These are phyloP conservation scores for Ctenomys sociabilis DNA, from an alignment of 2,113 vertebrate species.

Conservation along the genomic window DNA sequence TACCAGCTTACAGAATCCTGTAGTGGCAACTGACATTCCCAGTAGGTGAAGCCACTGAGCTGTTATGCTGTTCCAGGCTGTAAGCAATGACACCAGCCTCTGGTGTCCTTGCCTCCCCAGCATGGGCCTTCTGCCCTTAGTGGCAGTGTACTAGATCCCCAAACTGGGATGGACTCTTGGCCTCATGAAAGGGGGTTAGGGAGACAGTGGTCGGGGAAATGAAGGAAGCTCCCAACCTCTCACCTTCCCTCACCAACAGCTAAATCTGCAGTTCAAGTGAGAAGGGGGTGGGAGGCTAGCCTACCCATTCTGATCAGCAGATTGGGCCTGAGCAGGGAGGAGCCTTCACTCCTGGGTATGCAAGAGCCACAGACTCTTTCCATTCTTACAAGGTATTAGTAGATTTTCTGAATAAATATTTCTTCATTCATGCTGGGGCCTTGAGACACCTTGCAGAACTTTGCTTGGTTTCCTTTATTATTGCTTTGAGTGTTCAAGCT, in stretches of 20 bases:
- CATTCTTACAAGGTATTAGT: background rate
- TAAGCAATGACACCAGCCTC: background rate
- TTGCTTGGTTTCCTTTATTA: background rate
- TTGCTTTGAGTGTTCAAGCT: background rate
- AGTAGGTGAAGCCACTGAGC: background rate
- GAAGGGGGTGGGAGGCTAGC: background rate
- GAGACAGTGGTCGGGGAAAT: background rate
- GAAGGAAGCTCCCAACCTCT: background rate
- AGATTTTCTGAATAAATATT: constrained; percentile 6
- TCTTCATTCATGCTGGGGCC: background rate
- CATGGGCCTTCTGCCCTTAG: background rate
- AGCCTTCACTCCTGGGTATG: background rate
- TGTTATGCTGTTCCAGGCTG: background rate
- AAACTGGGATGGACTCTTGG: background rate
- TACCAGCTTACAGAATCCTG: background rate
- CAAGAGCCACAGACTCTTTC: background rate
- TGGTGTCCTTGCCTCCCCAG: background rate
- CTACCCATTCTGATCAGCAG: background rate
- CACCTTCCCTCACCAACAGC: background rate
- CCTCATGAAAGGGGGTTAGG: background rate
- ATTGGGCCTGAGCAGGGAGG: background rate
- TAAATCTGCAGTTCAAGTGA: background rate
- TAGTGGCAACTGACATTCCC: background rate
- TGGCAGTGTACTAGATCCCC: background rate
- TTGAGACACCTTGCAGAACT: background rate